These are phyloP conservation scores for Lutjanus campechanus DNA, from an alignment of 2,797 vertebrate species.

Conservation along the genomic window DNA sequence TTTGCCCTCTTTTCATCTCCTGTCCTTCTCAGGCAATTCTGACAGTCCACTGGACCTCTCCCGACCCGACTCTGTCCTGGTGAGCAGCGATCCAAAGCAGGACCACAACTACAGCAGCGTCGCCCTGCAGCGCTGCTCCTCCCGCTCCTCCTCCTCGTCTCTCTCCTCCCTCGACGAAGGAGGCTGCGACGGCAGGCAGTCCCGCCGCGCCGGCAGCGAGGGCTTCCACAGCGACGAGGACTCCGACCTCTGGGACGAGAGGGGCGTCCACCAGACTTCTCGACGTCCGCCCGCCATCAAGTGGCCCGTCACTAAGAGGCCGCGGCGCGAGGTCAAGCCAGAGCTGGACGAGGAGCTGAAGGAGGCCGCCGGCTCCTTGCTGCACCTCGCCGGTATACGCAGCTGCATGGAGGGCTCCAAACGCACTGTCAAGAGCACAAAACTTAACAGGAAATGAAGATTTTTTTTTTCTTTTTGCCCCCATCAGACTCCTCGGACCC, in stretches of 20 bases:
- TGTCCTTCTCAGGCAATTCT: slow-evolving; percentile 78
- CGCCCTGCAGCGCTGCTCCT: slow-evolving; percentile 91
- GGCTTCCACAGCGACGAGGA: slow-evolving; percentile 97
- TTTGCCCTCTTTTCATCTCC: not conserved
- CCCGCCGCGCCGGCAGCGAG: slow-evolving; percentile 91
- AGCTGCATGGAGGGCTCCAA: slow-evolving; percentile 92
- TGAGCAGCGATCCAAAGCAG: slow-evolving; percentile 94
- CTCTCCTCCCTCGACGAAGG: slow-evolving; percentile 94
- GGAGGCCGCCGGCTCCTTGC: slow-evolving; percentile 96
- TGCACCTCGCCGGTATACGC: slow-evolving; percentile 97
- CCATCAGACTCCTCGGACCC: slow-evolving; percentile 74
- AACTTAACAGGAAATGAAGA: slow-evolving; percentile 92
- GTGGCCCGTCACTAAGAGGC: slow-evolving; percentile 86
- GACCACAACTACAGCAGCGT: slow-evolving; percentile 98
- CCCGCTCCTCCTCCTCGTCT: slow-evolving; percentile 88
- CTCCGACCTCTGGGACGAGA: slow-evolving; percentile 89
- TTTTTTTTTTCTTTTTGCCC: slow-evolving; percentile 39
- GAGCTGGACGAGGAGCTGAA: slow-evolving; percentile 98
- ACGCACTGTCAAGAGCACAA: slow-evolving; percentile 96
- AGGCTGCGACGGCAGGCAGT: slow-evolving; percentile 89
- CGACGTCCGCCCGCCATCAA: slow-evolving; percentile 77
- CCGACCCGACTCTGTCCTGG: slow-evolving; percentile 84
- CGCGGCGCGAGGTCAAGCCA: slow-evolving; percentile 86
- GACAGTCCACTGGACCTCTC: slow-evolving; percentile 90
- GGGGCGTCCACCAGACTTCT: slow-evolving; percentile 73